These are phyloP conservation scores for Steromphala cineraria DNA, from an alignment of 2,888 invertebrate species.

Conservation along the genomic window DNA sequence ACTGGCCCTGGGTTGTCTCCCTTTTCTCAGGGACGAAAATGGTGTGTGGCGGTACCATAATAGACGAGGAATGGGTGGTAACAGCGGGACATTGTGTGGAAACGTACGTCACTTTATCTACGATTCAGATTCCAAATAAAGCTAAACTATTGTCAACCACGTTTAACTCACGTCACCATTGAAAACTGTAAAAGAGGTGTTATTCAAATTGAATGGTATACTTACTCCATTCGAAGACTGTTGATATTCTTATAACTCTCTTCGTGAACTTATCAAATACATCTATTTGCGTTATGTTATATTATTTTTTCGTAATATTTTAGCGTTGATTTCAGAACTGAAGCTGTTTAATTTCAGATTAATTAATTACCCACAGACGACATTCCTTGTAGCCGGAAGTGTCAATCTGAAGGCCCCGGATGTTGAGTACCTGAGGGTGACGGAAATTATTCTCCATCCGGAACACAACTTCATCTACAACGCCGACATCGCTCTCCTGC, in stretches of 20 bases:
- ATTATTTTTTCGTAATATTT: no score
- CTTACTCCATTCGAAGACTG: no score
- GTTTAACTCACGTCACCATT: no score
- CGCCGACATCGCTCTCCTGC: constrained; percentile 58
- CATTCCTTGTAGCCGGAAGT: constrained; percentile 44
- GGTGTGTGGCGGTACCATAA: constrained; percentile 56
- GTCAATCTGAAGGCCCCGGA: constrained; percentile 38
- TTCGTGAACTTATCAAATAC: no score
- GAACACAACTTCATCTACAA: constrained; percentile 52
- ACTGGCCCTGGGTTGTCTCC: constrained; percentile 64
- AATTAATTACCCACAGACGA: constrained; percentile 34
- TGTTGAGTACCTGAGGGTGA: constrained; percentile 36
- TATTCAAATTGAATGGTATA: no score
- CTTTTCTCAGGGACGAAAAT: constrained; percentile 41
- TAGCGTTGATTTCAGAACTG: no score
- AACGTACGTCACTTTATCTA: constrained; percentile 40
- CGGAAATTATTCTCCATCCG: constrained; percentile 55
- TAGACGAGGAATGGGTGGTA: constrained; percentile 51
- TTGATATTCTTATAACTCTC: no score
- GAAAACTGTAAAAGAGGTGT: no score
- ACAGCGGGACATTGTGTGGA: constrained; percentile 63
- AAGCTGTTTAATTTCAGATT: constrained; percentile 21
- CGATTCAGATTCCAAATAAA: no score
- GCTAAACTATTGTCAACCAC: no score
- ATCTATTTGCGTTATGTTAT: no score